Evolutionary conservation across 2,797 vertebrate species (phyloP).

Genomic region (Melanogrammus aeglefinus): DNA sequence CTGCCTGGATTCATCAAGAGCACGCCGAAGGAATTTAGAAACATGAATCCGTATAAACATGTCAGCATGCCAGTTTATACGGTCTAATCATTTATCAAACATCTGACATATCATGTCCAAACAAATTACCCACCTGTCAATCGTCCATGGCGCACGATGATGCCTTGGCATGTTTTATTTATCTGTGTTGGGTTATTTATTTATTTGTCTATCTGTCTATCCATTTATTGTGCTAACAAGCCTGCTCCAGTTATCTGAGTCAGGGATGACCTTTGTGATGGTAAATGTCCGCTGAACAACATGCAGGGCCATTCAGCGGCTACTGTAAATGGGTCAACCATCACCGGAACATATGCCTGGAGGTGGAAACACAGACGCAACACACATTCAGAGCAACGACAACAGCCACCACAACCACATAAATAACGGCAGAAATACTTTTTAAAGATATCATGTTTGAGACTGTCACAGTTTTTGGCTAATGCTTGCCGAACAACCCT

Average conservation of each 20-base stretch:
- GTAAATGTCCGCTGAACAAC: too few species aligned
- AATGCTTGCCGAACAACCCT: too few species aligned
- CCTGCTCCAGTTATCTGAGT: background rate
- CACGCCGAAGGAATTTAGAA: constrained; percentile 16
- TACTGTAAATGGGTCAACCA: background rate
- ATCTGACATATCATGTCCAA: constrained; percentile 31
- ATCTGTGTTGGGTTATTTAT: background rate
- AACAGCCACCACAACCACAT: too few species aligned
- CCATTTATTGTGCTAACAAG: background rate
- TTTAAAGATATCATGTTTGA: too few species aligned
- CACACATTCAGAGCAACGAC: background rate
- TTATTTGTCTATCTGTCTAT: background rate
- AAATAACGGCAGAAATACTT: too few species aligned
- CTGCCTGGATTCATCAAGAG: constrained; percentile 28
- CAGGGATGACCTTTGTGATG: background rate
- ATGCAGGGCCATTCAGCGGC: too few species aligned
- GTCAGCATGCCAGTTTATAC: constrained; percentile 22
- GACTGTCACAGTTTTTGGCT: too few species aligned
- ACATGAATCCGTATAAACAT: constrained; percentile 24
- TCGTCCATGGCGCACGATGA: constrained; percentile 45
- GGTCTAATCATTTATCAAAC: constrained; percentile 44
- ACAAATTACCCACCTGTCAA: constrained; percentile 37
- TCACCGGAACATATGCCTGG: too few species aligned
- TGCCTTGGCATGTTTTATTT: constrained; percentile 19
- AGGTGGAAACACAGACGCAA: background rate